Evolutionary conservation across 2,113 vertebrate species (phyloP).

Genomic region (Aptenodytes forsteri): DNA sequence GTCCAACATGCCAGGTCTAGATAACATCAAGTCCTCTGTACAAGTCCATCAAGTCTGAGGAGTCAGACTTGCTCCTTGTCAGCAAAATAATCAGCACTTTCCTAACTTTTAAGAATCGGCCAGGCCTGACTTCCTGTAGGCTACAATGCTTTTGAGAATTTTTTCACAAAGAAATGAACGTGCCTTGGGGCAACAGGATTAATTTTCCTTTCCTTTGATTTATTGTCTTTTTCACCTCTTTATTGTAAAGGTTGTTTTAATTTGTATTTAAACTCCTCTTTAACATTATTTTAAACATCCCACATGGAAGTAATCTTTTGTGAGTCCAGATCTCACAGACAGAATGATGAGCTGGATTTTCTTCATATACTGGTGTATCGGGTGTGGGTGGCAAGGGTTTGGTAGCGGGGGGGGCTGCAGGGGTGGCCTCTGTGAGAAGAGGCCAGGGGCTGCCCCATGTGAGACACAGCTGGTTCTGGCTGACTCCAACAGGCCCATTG

Average conservation of each 20-base stretch:
- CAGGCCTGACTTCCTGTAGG: not conserved
- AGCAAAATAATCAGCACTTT: not conserved
- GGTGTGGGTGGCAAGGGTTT: not conserved
- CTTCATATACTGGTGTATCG: rapidly evolving
- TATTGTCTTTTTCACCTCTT: not conserved
- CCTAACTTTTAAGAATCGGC: not conserved
- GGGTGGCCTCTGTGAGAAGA: not conserved
- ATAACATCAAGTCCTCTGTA: not conserved
- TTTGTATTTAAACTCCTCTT: not conserved
- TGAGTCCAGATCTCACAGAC: not conserved
- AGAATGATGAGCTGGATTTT: not conserved
- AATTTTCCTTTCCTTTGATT: not conserved
- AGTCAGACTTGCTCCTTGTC: not conserved
- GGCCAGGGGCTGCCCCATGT: not conserved
- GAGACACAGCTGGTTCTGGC: not conserved
- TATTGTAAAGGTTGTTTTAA: not conserved
- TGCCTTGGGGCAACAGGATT: not conserved
- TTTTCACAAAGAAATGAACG: not conserved
- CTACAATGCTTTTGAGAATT: not conserved
- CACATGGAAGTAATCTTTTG: not conserved
- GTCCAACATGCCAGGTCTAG: not conserved
- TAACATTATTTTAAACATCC: not conserved
- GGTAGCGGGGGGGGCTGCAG: not conserved
- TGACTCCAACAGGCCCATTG: not conserved
- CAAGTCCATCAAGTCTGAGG: not conserved